phyloP scores from a whole-genome alignment of 2,113 vertebrate genomes.

The Hirundichthys speculiger region DNA sequence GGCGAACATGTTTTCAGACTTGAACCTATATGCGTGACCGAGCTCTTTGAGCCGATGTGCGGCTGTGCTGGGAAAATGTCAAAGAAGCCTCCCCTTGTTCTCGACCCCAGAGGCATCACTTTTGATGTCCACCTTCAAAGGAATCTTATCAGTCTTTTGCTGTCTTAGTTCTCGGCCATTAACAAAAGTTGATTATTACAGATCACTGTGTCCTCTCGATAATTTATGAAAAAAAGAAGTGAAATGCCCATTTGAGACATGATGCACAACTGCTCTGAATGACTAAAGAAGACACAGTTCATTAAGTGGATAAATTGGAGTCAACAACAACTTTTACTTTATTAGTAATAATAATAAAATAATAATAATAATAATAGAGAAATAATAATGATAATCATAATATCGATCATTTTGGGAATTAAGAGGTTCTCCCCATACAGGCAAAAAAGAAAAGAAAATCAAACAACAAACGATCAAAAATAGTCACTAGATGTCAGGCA shows the following conservation, averaged over 20 bases:
- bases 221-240: slow-evolving; percentile 46
- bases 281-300: not conserved
- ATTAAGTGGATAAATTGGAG: not conserved
- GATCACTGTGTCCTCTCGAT: slow-evolving; percentile 33
- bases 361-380: too few relatives aligned
- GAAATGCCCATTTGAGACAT: slow-evolving; percentile 43
- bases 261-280: slow-evolving; percentile 16
- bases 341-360: too few relatives aligned
- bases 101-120: slow-evolving; percentile 61
- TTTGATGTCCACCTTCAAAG: slow-evolving; percentile 75
- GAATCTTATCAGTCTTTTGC: slow-evolving; percentile 51
- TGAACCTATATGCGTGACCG: slow-evolving; percentile 54
- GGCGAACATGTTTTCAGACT: slow-evolving; percentile 55
- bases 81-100: slow-evolving; percentile 61
- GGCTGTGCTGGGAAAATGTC: slow-evolving; percentile 56
- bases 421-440: too few relatives aligned
- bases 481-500: too few relatives aligned
- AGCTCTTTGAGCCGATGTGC: slow-evolving; percentile 60
- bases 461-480: too few relatives aligned
- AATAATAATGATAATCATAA: too few relatives aligned
- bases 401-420: too few relatives aligned
- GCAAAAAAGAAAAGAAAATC: too few relatives aligned
- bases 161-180: slow-evolving; percentile 67
- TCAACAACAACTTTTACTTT: too few relatives aligned
- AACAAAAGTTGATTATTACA: slow-evolving; percentile 54